Percentiles rank a stretch among this genome's conserved stretches.
phyloP scores from a whole-genome alignment of 2,888 invertebrate genomes.

The Diarsia dahlii region DNA sequence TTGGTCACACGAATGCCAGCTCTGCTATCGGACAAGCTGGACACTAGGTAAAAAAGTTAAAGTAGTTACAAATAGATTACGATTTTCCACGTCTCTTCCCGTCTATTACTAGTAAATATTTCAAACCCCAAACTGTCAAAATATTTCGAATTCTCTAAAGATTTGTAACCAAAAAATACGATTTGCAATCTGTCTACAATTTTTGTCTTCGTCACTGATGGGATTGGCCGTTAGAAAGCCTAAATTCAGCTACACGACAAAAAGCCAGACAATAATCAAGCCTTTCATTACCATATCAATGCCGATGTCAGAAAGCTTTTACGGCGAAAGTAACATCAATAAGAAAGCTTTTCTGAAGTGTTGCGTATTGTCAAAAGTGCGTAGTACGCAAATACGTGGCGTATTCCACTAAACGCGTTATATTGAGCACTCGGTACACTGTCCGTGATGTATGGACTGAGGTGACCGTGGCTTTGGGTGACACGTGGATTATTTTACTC shows the following conservation, averaged over 20 bases:
- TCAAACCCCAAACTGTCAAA: too few relatives aligned
- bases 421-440: conserved; percentile 48
- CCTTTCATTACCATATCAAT: background rate
- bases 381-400: conserved; percentile 24
- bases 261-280: background rate
- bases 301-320: background rate
- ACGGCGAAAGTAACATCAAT: conserved; percentile 4
- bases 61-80: too few relatives aligned
- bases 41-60: too few relatives aligned
- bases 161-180: background rate
- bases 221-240: background rate
- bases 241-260: background rate
- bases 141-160: too few relatives aligned
- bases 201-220: background rate
- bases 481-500: background rate
- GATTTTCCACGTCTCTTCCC: too few relatives aligned
- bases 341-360: conserved; percentile 1
- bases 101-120: too few relatives aligned
- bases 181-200: too few relatives aligned
- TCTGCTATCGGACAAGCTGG: too few relatives aligned
- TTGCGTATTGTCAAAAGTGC: conserved; percentile 18
- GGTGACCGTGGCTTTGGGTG: conserved; percentile 12
- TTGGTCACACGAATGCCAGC: too few relatives aligned
- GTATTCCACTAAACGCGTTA: conserved; percentile 32
- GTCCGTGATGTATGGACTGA: conserved; percentile 51